These are phyloP conservation scores for Stenolophus ochropezus DNA, from an alignment of 2,888 invertebrate genomes.

Conservation along the genomic window DNA sequence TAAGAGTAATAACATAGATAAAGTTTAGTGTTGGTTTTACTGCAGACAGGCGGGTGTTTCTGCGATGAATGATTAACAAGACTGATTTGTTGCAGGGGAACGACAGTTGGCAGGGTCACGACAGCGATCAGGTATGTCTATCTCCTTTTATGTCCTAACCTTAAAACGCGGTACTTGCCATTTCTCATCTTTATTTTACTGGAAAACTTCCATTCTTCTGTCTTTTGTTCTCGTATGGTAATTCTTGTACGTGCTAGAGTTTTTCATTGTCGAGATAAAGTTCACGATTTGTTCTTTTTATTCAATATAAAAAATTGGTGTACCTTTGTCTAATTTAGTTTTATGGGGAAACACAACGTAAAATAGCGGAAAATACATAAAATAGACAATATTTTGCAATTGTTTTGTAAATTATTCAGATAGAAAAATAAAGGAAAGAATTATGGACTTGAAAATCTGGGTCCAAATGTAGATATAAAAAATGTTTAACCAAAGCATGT, in stretches of 20 bases:
- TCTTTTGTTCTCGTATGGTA: constrained; percentile 27
- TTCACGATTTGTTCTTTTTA: no score
- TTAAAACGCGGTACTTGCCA: not conserved
- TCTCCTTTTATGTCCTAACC: not conserved
- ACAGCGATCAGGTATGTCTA: constrained; percentile 76
- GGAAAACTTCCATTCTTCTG: constrained; percentile 10
- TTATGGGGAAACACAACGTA: no score
- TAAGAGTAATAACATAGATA: constrained; percentile 4
- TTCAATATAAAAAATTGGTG: no score
- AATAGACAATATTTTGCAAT: no score
- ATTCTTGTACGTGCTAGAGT: not conserved
- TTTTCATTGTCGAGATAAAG: no score
- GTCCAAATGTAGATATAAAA: no score
- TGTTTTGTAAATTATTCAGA: no score
- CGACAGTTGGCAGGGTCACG: constrained; percentile 79
- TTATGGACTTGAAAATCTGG: no score
- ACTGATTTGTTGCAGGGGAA: constrained; percentile 75
- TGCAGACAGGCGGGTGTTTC: not conserved
- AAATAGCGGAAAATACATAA: no score
- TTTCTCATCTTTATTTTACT: constrained; percentile 44
- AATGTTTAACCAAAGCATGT: no score
- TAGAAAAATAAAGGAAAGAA: no score
- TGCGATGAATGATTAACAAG: constrained; percentile 29
- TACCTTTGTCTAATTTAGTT: no score
- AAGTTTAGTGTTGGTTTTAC: not conserved